phyloP scores from a whole-genome alignment of 2,797 vertebrate genomes.

The Nyctalus aviator region DNA sequence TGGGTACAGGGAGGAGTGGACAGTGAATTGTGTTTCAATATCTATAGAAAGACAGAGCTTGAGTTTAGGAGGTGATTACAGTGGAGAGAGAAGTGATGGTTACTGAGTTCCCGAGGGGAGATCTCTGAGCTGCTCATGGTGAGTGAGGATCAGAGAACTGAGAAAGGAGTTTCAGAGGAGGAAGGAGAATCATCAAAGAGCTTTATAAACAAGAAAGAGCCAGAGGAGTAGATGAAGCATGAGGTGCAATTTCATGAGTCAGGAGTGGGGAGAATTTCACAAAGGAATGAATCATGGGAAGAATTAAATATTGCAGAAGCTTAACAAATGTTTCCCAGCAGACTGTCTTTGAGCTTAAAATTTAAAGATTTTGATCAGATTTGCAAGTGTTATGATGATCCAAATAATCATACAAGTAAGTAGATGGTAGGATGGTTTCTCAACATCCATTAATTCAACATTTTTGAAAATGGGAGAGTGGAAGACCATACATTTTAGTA shows the following conservation, averaged over 20 bases:
- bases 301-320: background rate
- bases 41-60: background rate
- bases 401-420: slow-evolving; percentile 54
- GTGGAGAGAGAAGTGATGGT: background rate
- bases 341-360: slow-evolving; percentile 34
- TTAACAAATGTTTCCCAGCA: background rate
- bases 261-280: background rate
- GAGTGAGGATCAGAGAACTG: background rate
- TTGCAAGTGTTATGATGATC: background rate
- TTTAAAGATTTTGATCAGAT: slow-evolving; percentile 17
- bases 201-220: background rate
- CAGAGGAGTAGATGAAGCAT: background rate
- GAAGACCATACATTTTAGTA: slow-evolving; percentile 64
- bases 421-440: slow-evolving; percentile 27
- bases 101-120: background rate
- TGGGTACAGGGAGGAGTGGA: background rate
- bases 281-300: background rate
- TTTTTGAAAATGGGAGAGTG: slow-evolving; percentile 55
- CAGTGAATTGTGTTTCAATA: background rate
- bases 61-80: background rate
- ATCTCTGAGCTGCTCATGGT: background rate
- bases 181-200: background rate
- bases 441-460: slow-evolving; percentile 27
- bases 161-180: background rate
- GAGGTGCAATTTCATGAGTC: background rate